phyloP scores from a whole-genome alignment of 2,888 invertebrate species.

The Tetragonisca angustula region DNA sequence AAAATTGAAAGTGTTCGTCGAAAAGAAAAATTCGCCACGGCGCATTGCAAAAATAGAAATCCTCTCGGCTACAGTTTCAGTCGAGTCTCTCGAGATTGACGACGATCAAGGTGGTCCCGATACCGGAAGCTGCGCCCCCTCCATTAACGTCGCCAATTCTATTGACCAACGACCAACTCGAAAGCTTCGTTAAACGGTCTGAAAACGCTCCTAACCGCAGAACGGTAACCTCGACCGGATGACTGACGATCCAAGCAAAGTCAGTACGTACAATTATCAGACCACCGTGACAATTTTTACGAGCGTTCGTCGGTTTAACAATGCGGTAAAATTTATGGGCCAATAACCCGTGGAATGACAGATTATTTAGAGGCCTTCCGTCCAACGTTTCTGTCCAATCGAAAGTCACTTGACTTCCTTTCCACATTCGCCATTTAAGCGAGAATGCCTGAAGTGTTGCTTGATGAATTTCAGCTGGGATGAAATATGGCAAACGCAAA shows the following conservation, averaged over 20 bases:
- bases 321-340: conserved; percentile 55
- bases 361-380: conserved; percentile 21
- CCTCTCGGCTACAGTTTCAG: not conserved
- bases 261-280: not conserved
- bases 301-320: conserved; percentile 32
- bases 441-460: conserved; percentile 10
- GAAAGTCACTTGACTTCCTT: not conserved
- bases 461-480: conserved; percentile 35
- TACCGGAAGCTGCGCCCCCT: not conserved
- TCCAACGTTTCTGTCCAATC: conserved; percentile 29
- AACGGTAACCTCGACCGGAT: conserved; percentile 21
- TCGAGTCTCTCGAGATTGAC: not conserved
- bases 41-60: not conserved
- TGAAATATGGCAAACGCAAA: not conserved
- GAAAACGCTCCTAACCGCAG: conserved; percentile 2
- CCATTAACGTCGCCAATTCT: not conserved
- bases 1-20: not conserved
- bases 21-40: not conserved
- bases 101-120: not conserved
- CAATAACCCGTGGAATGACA: conserved; percentile 31
- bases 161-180: not conserved
- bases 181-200: conserved; percentile 25
- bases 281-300: conserved; percentile 56
- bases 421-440: not conserved
- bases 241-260: conserved; percentile 16